These are phyloP conservation scores for Urosaurus nigricauda DNA, from an alignment of 2,797 vertebrate species.

Conservation along the genomic window DNA sequence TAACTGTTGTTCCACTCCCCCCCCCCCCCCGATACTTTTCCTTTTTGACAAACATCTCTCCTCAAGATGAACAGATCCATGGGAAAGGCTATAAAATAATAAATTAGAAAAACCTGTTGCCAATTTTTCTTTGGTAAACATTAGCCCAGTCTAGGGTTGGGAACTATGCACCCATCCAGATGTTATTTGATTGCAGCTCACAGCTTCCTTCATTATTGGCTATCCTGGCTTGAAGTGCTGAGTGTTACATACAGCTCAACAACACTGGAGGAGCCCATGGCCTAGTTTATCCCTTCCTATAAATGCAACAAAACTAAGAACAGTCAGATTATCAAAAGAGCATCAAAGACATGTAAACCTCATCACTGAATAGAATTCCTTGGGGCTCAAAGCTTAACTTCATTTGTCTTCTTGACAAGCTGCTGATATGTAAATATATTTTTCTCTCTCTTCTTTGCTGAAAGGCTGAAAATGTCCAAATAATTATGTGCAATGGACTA, in stretches of 20 bases:
- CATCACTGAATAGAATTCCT: background rate
- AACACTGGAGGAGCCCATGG: too few relatives aligned
- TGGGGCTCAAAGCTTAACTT: slow-evolving; percentile 6
- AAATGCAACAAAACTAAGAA: background rate
- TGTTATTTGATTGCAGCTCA: too few relatives aligned
- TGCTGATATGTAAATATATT: slow-evolving; percentile 17
- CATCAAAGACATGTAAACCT: background rate
- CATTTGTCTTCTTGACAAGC: slow-evolving; percentile 44
- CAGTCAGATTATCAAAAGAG: background rate
- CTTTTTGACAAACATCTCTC: background rate
- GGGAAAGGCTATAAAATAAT: background rate
- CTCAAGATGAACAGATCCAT: background rate
- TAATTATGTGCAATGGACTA: fast-evolving
- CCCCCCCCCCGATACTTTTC: background rate
- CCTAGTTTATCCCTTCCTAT: background rate
- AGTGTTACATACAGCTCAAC: too few relatives aligned
- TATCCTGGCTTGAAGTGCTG: too few relatives aligned
- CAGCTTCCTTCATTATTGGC: too few relatives aligned
- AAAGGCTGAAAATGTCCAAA: background rate
- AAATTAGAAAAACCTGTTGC: background rate
- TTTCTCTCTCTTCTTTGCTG: background rate
- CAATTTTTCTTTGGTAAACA: background rate
- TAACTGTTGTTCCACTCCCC: background rate
- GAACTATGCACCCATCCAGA: too few relatives aligned
- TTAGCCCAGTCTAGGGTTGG: background rate